Evolutionary conservation across 2,888 invertebrate genomes (phyloP).

Genomic region (Euplexia lucipara): DNA sequence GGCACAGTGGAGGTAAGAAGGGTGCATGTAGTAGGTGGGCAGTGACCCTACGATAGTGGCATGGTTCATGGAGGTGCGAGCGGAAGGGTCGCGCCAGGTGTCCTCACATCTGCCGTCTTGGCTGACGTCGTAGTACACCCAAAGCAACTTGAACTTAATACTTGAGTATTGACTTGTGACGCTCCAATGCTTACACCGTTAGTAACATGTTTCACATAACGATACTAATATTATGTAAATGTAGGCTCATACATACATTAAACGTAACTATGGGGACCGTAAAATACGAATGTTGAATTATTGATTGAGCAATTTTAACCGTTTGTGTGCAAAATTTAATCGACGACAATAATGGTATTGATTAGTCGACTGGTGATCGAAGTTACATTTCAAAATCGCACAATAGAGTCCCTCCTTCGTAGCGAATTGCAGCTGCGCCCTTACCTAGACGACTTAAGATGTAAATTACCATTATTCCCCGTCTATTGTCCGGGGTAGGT

Average conservation of each 20-base stretch:
- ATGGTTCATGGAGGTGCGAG: conserved; percentile 75
- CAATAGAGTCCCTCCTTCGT: conserved; percentile 76
- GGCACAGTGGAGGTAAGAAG: conserved; percentile 77
- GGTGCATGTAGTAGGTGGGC: conserved; percentile 87
- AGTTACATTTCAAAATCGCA: conserved; percentile 70
- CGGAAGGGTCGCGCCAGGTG: conserved; percentile 90
- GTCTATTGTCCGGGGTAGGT: conserved; percentile 81
- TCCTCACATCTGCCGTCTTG: conserved; percentile 88
- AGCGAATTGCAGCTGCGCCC: conserved; percentile 88
- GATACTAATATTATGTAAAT: conserved; percentile 25
- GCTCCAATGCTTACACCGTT: conserved; percentile 82
- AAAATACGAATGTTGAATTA: conserved; percentile 1
- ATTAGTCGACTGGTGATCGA: conserved; percentile 77
- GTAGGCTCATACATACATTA: conserved; percentile 20
- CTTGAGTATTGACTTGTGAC: conserved; percentile 77
- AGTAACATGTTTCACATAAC: conserved; percentile 57
- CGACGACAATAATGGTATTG: conserved; percentile 71
- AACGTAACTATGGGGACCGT: background rate
- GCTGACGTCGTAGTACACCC: conserved; percentile 76
- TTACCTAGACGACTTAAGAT: conserved; percentile 89
- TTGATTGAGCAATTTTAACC: conserved; percentile 13
- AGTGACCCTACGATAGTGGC: conserved; percentile 81
- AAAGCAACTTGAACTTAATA: conserved; percentile 73
- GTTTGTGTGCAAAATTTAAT: conserved; percentile 66
- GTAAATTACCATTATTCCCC: conserved; percentile 89